Evolutionary conservation across 2,797 vertebrate genomes (phyloP), one percentile per base, ranked within the genome.

Genomic region (Squalus acanthias): DNA sequence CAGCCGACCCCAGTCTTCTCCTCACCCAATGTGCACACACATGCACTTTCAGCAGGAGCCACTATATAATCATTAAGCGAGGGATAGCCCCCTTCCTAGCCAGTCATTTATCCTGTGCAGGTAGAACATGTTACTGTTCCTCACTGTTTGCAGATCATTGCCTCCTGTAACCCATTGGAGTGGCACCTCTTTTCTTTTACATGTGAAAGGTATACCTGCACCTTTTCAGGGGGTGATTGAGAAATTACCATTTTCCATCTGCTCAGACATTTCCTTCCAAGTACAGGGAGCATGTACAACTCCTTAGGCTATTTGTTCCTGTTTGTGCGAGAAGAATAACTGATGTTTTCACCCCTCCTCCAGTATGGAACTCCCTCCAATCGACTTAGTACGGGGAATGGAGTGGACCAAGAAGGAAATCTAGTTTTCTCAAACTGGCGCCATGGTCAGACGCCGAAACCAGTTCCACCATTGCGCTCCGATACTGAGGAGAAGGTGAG

Each of bases 311-410:
- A 69, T n/a, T 63, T n/a, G 15, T 8, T 33, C 15, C 33, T n/a
- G 60, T 63, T 17, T 91, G 13, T 33, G 13, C 15, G 17, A 22
- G 60, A 12, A 24, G 10, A 92, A 93, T 69, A 93, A 93, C 10
- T 39, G n/a, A 69, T 93, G 65, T 24, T 39, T 93, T 93, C 65
- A 12, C 65, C 15, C 8, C 17, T 69, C 85, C 96, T 96, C 57
- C 96, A 98, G 98, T 96, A 97, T 20, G 97, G 97, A 57, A 96
- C 46, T 65, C 96, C 88, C 96, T 92, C 96, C 0, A 97, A 96
- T 33, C 97, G 96, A 82, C 97, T 94, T 85, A 96, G 97, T 20
- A 96, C 98, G 96, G 98, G 97, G 96, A 98, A 98, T 82, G 98
- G 98, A 94, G 96, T 97, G 39, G 96, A 97, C 33, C 97, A 97